These are phyloP conservation scores for Thamnophis elegans DNA, from an alignment of 2,797 vertebrate genomes.

Conservation along the genomic window DNA sequence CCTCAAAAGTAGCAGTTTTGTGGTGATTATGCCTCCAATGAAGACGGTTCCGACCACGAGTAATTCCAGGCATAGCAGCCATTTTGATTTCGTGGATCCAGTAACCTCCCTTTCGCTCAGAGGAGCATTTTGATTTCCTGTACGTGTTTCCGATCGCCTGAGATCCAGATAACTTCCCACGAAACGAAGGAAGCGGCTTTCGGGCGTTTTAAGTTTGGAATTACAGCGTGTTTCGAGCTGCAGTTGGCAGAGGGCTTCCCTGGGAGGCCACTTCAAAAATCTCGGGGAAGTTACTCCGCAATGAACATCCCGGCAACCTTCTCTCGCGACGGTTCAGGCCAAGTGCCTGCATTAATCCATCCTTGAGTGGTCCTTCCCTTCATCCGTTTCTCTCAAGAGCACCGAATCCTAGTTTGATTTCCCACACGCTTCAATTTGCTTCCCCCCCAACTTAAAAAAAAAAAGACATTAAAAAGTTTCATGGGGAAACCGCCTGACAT, in stretches of 20 bases:
- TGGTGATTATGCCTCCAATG: background rate
- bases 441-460: background rate
- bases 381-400: background rate
- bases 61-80: background rate
- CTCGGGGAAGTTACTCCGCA: background rate
- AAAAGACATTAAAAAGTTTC: conserved; percentile 52
- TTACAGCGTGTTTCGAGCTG: no score
- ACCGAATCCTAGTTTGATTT: conserved; percentile 44
- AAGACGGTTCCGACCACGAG: background rate
- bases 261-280: background rate
- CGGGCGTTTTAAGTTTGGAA: background rate
- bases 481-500: conserved; percentile 80
- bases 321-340: no score
- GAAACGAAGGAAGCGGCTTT: background rate
- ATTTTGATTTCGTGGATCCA: background rate
- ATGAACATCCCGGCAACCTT: background rate
- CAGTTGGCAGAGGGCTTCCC: background rate
- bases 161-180: background rate
- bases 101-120: background rate
- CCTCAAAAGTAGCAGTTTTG: background rate
- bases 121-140: background rate
- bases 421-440: conserved; percentile 66
- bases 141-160: background rate
- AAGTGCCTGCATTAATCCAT: background rate
- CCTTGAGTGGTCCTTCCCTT: background rate